Base-by-base conservation (phyloP, 2,888 invertebrate genomes). In the Lepidochitona cinerea region DNA sequence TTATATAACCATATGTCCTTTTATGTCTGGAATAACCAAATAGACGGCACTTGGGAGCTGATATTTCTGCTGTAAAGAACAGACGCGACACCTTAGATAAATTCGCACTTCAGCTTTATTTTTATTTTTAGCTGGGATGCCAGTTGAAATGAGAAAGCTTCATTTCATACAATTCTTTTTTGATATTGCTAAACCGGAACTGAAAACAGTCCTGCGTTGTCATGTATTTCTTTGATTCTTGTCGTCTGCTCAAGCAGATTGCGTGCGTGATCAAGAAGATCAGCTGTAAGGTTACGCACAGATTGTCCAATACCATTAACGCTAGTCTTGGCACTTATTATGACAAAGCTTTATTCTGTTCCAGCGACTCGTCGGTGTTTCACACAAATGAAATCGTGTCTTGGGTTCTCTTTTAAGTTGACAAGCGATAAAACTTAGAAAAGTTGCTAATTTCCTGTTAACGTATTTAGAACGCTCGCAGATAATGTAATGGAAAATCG, bases 391-490 rank as follows among this genome's bases (percentile, higher is more conserved):
- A 18, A 59, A 32, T 32, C 29, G 23, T 29, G 59, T 32, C 32
- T n/a, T n/a, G 4, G 26, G 59, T 59, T 12, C 12, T 59, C 59
- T 59, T 59, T 59, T 59, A 59, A 59, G 26, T 59, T 59, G 32
- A 23, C 23, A 23, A 29, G 59, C 59, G 59, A 59, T 59, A 59
- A 59, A 59, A 59, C 59, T 59, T 23, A 32, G 18, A 18, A 18
- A 59, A 59, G 59, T 59, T 59, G 59, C 32, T 59, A 59, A 59
- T 59, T 59, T 59, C 59, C 59, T 59, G 59, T 59, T 18, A 59
- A 59, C 26, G 59, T 29, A 18, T 59, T 59, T 59, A 29, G 26
- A 14, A 59, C 59, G 29, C 59, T 23, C 2, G 23, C 59, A n/a
- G n/a, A 59, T 59, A 59, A 59, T 59, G 59, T 29, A 29, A 59